Evolutionary conservation across 2,888 invertebrate genomes (phyloP).

Genomic region (Meteorus colon): DNA sequence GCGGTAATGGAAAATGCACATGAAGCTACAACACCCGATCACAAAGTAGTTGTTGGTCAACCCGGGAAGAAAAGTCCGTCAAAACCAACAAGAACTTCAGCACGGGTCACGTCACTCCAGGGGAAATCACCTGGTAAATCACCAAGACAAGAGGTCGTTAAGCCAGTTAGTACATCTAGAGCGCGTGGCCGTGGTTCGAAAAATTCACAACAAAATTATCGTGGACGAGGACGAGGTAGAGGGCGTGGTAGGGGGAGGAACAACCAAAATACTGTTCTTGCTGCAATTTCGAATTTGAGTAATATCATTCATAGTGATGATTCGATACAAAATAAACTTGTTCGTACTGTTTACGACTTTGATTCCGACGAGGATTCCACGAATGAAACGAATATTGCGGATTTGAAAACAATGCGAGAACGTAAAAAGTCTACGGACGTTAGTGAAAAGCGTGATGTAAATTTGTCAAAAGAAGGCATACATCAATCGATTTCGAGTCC

Average conservation of each 20-base stretch:
- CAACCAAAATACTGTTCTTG: slow-evolving; percentile 54
- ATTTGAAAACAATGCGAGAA: slow-evolving; percentile 86
- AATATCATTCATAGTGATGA: slow-evolving; percentile 76
- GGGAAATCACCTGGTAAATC: slow-evolving; percentile 82
- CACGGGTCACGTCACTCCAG: slow-evolving; percentile 78
- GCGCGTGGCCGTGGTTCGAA: slow-evolving; percentile 74
- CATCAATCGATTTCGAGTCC: slow-evolving; percentile 54
- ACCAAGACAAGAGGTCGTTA: slow-evolving; percentile 62
- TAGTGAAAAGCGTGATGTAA: slow-evolving; percentile 57
- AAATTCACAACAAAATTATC: slow-evolving; percentile 62
- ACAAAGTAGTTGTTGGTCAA: slow-evolving; percentile 46
- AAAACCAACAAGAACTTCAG: slow-evolving; percentile 78
- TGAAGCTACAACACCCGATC: slow-evolving; percentile 14
- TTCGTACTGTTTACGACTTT: slow-evolving; percentile 90
- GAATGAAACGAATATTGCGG: slow-evolving; percentile 82
- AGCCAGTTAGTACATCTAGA: slow-evolving; percentile 66
- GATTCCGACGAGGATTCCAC: slow-evolving; percentile 89
- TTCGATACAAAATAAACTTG: slow-evolving; percentile 86
- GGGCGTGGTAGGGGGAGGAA: slow-evolving; percentile 73
- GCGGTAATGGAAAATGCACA: slow-evolving; percentile 38
- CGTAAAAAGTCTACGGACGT: slow-evolving; percentile 83
- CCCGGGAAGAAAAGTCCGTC: slow-evolving; percentile 77
- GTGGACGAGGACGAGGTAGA: slow-evolving; percentile 68
- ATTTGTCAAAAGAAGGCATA: slow-evolving; percentile 50
- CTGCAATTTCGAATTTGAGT: slow-evolving; percentile 53